Base-by-base conservation (phyloP, 2,797 vertebrate genomes). In the Anas bahamensis region DNA sequence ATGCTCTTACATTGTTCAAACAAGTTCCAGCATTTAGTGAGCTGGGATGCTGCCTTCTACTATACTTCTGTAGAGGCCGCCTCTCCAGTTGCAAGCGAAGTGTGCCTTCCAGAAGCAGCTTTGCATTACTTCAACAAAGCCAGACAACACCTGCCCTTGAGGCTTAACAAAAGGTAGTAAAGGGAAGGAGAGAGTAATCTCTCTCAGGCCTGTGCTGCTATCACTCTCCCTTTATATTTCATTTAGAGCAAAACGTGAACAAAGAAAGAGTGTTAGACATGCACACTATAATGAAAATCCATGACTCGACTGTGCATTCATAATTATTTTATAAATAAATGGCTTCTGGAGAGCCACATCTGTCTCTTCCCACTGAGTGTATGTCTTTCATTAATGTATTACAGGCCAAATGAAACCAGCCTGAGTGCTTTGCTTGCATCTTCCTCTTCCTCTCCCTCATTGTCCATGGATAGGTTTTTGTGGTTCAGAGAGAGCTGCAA, bases 401-500 rank as follows among this genome's bases (percentile, higher is more conserved):
- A 90, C 76, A 37, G 91, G 79, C 91, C 77, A 71, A 97, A 95
- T 89, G 42, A 96, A 95, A 93, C 91, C 39, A 87, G 97, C 90
- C 90, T 97, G 96, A 98, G 98, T 99, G 98, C 98, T 98, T 98
- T 90, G 98, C 98, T 99, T 98, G 98, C 92, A 87, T 91, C 97
- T 96, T 96, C 83, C 92, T 95, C 92, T 96, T 94, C 86, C 95
- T 98, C 98, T 98, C 98, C 98, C 98, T 98, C 98, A 98, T 98
- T 99, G 98, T 99, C 98, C 98, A 98, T 98, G 76, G 82, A 89
- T 95, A 98, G 97, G 97, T 96, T 98, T 98, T 97, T 98, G 98
- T 97, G 98, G 98, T 98, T 98, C 83, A 17, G 97, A 98, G 98
- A 98, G 98, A 98, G 98, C 98, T 99, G 98, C 98, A 98, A 98